Evolutionary conservation across 2,888 invertebrate genomes (phyloP), one percentile per base, ranked within the genome.

Genomic region (Thalpophila matura): DNA sequence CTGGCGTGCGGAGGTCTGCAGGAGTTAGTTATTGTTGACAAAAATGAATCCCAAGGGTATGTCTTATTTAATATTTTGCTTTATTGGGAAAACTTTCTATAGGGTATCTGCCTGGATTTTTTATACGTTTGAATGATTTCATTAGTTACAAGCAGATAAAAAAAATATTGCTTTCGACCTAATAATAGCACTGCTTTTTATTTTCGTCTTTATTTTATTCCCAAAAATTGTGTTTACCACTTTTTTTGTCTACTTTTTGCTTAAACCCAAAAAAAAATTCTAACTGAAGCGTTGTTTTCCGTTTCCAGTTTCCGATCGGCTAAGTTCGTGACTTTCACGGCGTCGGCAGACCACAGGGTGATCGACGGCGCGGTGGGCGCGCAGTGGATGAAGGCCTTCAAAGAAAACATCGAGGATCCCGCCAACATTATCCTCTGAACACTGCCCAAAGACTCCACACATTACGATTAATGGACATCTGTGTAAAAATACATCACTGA

Each of bases 331-430:
- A 96, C 96, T 38, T 99, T 99, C 63, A 99, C 99, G 16, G 96
- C 99, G 68, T 99, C 99, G 78, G 98, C 98, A 83, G 99, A 99
- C 94, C 99, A 99, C 91, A 96, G 99, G 83, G 98, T 99, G 22
- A 98, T 99, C 6, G 99, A 99, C 91, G 99, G 99, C 47, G 99
- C 99, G 77, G 98, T 99, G 4, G 99, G 99, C 55, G 99, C 99
- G 2, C 96, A 97, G 88, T 99, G 99, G 99, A 96, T 99, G 86
- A 96, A 97, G 83, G 97, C 97, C 51, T 99, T 99, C 95, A 97
- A 97, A 81, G 96, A 97, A 66, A 97, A 97, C 87, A 93, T 99
- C 75, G 99, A 99, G 93, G 97, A 99, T 86, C 99, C 99, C 24
- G 96, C 97, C 77, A 97, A 97, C 71, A 99, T 99, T 97, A 96